Evolutionary conservation across 2,888 invertebrate genomes (phyloP), one percentile per base, ranked within the genome.

Genomic region (Tenthredo distinguenda): DNA sequence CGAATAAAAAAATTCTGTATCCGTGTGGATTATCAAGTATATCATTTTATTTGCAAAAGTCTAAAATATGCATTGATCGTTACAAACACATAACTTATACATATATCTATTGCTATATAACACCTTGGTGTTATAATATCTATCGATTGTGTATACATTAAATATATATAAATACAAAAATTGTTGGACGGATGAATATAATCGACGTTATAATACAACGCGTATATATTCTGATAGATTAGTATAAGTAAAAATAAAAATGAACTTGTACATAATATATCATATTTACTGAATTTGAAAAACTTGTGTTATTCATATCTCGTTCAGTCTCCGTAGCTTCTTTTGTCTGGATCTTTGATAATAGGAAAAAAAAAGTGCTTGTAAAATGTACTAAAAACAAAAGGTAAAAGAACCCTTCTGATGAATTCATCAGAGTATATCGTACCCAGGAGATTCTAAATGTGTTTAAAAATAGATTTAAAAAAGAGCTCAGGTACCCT

Each of bases 131-230:
- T 71, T 26, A 21, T 47, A 47, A 74, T 26, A 74, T 47, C 21
- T 21, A 79, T n/a, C 31, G 2, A 58, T 34, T 31, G 31, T n/a
- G 58, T 43, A 21, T 79, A 40, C 26, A 58, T 50, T 18, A 18
- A 37, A 58, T 50, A 26, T 40, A 58, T 79, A 37, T 77, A 55
- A 77, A 37, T 79, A 55, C 58, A 58, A 55, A 79, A 55, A 58
- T 34, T 79, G 50, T 79, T 55, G 79, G 79, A 79, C 79, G 79
- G 79, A 79, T 40, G 40, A 72, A 37, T 72, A 62, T 26, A 62
- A 62, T 9, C 71, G 21, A n/a, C n/a, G 71, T 31, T 72, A 37
- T 37, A 18, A 31, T 37, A 71, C 18, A 72, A n/a, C 47, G 21
- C 21, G 21, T 40, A 37, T 15, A 76, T 47, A 76, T 76, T 76